phyloP scores from a whole-genome alignment of 2,888 invertebrate species.

The Tetranychus truncatus region DNA sequence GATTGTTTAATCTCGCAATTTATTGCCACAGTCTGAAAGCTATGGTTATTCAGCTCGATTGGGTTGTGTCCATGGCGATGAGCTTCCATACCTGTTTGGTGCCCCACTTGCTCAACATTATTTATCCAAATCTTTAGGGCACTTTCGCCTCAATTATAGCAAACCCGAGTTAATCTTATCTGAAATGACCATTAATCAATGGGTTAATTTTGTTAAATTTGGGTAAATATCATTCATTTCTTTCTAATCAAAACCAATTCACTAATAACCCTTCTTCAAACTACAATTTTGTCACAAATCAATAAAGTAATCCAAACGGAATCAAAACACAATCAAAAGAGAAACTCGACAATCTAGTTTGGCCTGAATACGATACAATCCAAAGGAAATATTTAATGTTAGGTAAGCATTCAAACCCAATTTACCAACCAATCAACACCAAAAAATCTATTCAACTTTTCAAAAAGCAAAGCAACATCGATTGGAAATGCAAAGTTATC shows the following conservation, averaged over 20 bases:
- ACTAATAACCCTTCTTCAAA: background rate
- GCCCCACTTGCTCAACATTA: conserved; percentile 39
- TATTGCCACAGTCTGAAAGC: conserved; percentile 32
- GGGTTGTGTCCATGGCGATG: conserved; percentile 56
- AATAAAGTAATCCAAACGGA: conserved; percentile 18
- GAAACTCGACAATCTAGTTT: conserved; percentile 34
- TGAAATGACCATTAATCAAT: conserved; percentile 49
- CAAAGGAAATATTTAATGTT: conserved; percentile 63
- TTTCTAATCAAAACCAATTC: background rate
- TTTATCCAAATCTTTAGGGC: conserved; percentile 40
- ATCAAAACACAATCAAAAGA: conserved; percentile 17
- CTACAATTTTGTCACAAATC: background rate
- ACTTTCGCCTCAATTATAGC: conserved; percentile 52
- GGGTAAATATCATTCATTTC: conserved; percentile 23
- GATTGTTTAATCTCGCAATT: conserved; percentile 43
- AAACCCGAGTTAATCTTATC: conserved; percentile 53
- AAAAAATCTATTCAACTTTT: background rate
- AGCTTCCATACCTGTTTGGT: conserved; percentile 54
- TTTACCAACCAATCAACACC: background rate
- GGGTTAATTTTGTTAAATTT: conserved; percentile 28
- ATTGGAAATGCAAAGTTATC: no score
- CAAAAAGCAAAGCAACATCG: no score
- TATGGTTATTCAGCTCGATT: conserved; percentile 41
- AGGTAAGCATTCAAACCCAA: conserved; percentile 20
- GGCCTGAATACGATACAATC: conserved; percentile 79